These are phyloP conservation scores for Drosophila prosaltans DNA, from an alignment of 1,140 invertebrate genomes.

Conservation along the genomic window DNA sequence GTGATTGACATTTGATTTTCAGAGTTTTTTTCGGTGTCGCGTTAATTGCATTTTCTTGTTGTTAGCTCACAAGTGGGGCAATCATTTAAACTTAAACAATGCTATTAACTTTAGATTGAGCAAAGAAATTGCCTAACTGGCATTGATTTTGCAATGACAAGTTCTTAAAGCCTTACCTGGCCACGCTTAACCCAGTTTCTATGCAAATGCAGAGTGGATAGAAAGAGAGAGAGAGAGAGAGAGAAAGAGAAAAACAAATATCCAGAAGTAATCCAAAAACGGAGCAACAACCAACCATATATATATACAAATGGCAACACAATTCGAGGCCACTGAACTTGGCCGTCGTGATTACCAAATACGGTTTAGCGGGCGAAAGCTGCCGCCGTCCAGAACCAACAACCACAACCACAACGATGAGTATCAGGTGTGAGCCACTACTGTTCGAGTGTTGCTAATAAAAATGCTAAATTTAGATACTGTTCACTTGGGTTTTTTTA, in stretches of 20 bases:
- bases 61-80: conserved; percentile 29
- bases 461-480: conserved; percentile 65
- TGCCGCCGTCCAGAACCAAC: conserved; percentile 37
- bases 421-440: conserved; percentile 58
- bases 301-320: conserved; percentile 49
- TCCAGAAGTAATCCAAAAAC: conserved; percentile 28
- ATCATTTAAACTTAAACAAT: conserved; percentile 29
- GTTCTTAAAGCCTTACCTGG: conserved; percentile 33
- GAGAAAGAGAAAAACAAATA: conserved; percentile 20
- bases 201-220: conserved; percentile 39
- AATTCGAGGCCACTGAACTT: conserved; percentile 78
- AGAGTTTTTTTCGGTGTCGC: conserved; percentile 16
- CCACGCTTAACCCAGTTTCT: conserved; percentile 71
- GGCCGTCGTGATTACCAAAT: conserved; percentile 74
- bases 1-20: conserved; percentile 72
- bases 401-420: conserved; percentile 1
- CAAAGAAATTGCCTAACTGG: conserved; percentile 24
- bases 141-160: conserved; percentile 3
- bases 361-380: conserved; percentile 65
- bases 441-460: conserved; percentile 50
- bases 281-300: conserved; percentile 22
- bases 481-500: conserved; percentile 32
- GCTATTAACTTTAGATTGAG: conserved; percentile 17
- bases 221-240: conserved; percentile 2
- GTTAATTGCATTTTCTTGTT: conserved; percentile 75